Evolutionary conservation across 2,113 vertebrate genomes (phyloP).

Genomic region (Collichthys lucidus): DNA sequence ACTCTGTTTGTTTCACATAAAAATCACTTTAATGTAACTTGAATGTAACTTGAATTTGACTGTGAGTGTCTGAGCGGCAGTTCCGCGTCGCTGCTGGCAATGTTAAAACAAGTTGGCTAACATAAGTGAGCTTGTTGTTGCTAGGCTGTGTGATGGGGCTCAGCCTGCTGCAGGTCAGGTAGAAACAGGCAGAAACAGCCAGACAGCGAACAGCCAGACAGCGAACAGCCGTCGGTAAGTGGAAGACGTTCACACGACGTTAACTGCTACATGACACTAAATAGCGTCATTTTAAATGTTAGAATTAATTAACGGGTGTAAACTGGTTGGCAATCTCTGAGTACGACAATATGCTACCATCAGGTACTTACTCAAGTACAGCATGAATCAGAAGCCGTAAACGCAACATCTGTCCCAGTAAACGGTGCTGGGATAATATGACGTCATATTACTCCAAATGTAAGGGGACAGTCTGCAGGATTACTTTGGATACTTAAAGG

Average conservation of each 20-base stretch:
- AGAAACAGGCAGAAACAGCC: not conserved
- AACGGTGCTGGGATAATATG: too few relatives aligned
- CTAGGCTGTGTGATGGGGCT: conserved; percentile 6
- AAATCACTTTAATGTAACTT: not conserved
- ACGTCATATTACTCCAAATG: too few relatives aligned
- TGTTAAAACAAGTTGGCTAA: not conserved
- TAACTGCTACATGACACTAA: not conserved
- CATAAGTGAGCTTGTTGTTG: not conserved
- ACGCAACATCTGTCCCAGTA: not conserved
- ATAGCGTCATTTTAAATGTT: not conserved
- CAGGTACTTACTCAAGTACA: not conserved
- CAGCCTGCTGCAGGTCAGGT: not conserved
- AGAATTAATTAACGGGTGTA: not conserved
- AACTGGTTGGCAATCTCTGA: too few relatives aligned
- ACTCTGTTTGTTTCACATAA: not conserved
- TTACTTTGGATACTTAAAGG: too few relatives aligned
- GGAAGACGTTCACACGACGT: not conserved
- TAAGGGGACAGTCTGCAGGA: too few relatives aligned
- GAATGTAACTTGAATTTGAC: accelerated
- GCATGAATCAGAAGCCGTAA: too few relatives aligned
- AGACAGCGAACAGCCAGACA: not conserved
- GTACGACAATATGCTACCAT: not conserved
- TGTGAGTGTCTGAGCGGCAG: accelerated
- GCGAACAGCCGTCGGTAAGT: conserved; percentile 43
- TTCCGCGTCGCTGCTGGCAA: not conserved